Evolutionary conservation across 2,113 vertebrate species (phyloP), one percentile per base, ranked within the genome.

Genomic region (Archocentrus centrarchus): DNA sequence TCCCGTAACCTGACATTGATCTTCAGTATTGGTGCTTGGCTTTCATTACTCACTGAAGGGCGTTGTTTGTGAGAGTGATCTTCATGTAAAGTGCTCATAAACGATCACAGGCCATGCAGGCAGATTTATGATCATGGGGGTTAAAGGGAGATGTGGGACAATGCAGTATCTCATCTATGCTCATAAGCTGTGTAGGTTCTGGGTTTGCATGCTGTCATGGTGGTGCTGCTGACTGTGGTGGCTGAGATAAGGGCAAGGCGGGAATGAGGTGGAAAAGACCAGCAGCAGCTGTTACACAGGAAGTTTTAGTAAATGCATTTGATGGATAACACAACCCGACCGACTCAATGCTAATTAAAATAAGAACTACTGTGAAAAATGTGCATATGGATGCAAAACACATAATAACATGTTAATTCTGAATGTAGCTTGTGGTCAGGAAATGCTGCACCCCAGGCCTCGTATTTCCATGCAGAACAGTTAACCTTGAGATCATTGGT

Each of bases 51-150:
- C 80, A 83, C 80, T 94, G 93, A 94, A 94, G 93, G 94, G 90
- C 91, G 75, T 89, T 93, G 92, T 94, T 94, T 93, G 92, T 87
- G 91, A 90, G 92, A 91, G 81, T 62, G 89, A 95, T 93, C 88
- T 91, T 93, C 89, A 92, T 94, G 93, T 92, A 93, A 94, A 94
- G 89, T 90, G 90, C 91, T 91, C 88, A 91, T 93, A 93, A 94
- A 94, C 32, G 88, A 88, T 88, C 90, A 80, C 79, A 76, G 87
- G 86, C 90, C 88, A 84, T 84, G 89, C 77, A 66, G 89, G 84
- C 87, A 93, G 91, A 93, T 93, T 93, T 94, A 93, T 89, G 88
- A 86, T 80, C 61, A 66, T 32, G 70, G 80, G 76, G 84, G 88
- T 87, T 88, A 89, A 87, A 94, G 92, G 93, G 91, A 90, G 92